These are phyloP conservation scores for Neogale vison DNA, from an alignment of 2,113 vertebrate species.

Conservation along the genomic window DNA sequence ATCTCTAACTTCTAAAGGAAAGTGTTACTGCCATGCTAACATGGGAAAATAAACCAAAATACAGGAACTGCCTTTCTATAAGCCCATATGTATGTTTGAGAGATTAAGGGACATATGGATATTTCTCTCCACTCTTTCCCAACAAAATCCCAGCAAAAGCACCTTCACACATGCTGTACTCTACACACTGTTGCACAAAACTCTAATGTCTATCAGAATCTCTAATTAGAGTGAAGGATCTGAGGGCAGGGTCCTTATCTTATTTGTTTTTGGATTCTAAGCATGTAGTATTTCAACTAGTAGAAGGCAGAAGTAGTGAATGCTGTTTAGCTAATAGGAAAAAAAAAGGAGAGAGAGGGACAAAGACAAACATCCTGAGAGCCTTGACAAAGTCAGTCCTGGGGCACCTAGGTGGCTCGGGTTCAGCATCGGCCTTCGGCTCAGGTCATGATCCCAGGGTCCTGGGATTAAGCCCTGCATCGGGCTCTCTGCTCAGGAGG, in stretches of 20 bases:
- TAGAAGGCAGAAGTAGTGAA: background rate
- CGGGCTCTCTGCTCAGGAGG: background rate
- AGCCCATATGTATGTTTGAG: background rate
- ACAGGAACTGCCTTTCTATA: background rate
- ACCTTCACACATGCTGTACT: background rate
- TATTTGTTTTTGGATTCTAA: background rate
- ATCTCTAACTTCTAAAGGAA: background rate
- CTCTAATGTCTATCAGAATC: background rate
- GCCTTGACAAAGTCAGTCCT: background rate
- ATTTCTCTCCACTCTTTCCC: background rate
- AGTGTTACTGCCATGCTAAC: background rate
- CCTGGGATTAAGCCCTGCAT: accelerated
- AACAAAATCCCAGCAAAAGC: background rate
- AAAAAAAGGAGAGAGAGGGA: background rate
- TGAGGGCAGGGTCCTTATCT: background rate
- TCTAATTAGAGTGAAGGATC: background rate
- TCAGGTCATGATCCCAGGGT: no score
- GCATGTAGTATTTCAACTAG: background rate
- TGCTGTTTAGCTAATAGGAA: background rate
- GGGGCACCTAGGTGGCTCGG: background rate
- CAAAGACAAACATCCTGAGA: background rate
- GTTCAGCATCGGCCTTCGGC: background rate
- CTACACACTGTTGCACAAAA: no score
- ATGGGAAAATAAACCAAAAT: background rate
- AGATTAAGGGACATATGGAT: background rate